Evolutionary conservation across 1,140 invertebrate species (phyloP).

Genomic region (Diabrotica undecimpunctata): DNA sequence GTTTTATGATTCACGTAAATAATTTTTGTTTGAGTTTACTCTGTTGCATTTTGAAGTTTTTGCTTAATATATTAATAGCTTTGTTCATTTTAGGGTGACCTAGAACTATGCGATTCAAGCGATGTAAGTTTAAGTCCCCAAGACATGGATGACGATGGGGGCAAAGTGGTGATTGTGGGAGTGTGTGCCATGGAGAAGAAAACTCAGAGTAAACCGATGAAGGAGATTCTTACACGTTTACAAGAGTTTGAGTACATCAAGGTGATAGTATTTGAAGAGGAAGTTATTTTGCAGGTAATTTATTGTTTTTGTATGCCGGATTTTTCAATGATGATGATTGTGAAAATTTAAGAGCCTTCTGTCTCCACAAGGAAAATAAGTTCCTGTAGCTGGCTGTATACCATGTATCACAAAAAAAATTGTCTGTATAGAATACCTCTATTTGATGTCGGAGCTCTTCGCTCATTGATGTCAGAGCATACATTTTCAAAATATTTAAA

Average conservation of each 20-base stretch:
- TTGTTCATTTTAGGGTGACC: slow-evolving; percentile 58
- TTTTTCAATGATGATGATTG: not conserved
- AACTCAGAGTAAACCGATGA: slow-evolving; percentile 97
- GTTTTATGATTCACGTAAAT: too few species aligned
- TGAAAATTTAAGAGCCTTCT: too few species aligned
- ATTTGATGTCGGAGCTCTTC: too few species aligned
- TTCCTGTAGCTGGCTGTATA: too few species aligned
- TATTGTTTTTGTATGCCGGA: slow-evolving; percentile 5
- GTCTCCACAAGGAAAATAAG: too few species aligned
- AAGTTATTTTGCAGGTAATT: slow-evolving; percentile 83
- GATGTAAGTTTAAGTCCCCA: slow-evolving; percentile 56
- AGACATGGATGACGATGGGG: slow-evolving; percentile 51
- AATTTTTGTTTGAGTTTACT: too few species aligned
- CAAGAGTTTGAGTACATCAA: slow-evolving; percentile 96
- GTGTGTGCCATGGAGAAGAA: slow-evolving; percentile 99
- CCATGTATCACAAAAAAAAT: too few species aligned
- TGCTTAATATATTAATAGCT: too few species aligned
- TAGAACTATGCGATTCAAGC: slow-evolving; percentile 62
- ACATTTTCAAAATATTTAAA: too few species aligned
- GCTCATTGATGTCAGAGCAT: too few species aligned
- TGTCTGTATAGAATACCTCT: too few species aligned
- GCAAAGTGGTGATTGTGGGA: slow-evolving; percentile 88
- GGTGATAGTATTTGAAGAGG: slow-evolving; percentile 89
- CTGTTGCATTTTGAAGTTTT: too few species aligned
- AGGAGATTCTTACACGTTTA: slow-evolving; percentile 90